Evolutionary conservation across 1,140 invertebrate genomes (phyloP).

Genomic region (Meloidogyne floridensis): DNA sequence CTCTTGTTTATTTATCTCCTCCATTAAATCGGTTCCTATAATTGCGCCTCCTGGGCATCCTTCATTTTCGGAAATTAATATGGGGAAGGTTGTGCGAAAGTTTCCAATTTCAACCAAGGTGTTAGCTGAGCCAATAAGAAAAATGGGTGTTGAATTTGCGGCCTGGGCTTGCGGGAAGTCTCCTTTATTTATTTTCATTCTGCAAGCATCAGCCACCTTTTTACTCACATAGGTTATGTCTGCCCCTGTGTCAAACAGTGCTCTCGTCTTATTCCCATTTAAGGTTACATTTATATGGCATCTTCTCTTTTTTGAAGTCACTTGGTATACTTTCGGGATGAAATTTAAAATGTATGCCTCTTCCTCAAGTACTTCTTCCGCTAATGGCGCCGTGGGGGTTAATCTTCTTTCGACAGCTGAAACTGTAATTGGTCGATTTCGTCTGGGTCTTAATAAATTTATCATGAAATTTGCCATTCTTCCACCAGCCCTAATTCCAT

Average conservation of each 20-base stretch:
- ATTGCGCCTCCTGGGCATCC: too few species aligned
- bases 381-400: not conserved
- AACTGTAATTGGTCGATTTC: not conserved
- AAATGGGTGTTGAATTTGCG: too few species aligned
- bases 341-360: slow-evolving; percentile 2
- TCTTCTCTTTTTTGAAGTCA: not conserved
- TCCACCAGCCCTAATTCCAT: not conserved
- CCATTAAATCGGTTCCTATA: not conserved
- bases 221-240: too few species aligned
- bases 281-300: not conserved
- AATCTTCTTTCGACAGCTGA: not conserved
- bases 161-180: too few species aligned
- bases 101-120: too few species aligned
- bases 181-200: too few species aligned
- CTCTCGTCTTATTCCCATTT: too few species aligned
- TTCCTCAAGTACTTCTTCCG: not conserved
- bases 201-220: too few species aligned
- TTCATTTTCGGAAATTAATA: too few species aligned
- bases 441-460: not conserved
- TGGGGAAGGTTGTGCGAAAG: too few species aligned
- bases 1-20: not conserved
- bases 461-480: not conserved
- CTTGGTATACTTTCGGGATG: not conserved
- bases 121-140: too few species aligned
- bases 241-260: too few species aligned